Conservation (phyloP, 2,888 invertebrate genomes). For the Tolmerus cingulatus region DNA sequence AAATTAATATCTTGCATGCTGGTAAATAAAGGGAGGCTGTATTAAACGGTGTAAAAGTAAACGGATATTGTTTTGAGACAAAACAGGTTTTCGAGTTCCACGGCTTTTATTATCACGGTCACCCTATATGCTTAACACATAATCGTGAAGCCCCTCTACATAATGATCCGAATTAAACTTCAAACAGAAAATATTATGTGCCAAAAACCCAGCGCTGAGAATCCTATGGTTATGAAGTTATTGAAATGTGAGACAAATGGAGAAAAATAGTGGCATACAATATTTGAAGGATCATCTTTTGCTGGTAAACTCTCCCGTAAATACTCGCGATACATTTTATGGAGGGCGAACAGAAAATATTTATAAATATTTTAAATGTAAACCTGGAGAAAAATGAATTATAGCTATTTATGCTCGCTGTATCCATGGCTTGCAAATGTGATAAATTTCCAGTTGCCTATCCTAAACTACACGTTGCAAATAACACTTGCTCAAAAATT, state of each 20-base stretch:
- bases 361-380: background rate
- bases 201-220: no score
- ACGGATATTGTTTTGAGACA: no score
- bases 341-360: background rate
- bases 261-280: background rate
- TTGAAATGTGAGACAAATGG: background rate
- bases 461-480: background rate
- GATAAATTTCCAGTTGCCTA: background rate
- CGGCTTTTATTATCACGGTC: no score
- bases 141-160: no score
- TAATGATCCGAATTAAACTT: no score
- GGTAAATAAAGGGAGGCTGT: no score
- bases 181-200: no score
- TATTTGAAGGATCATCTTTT: background rate
- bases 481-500: background rate
- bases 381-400: constrained; percentile 5
- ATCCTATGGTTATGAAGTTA: background rate
- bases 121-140: no score
- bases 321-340: background rate
- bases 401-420: constrained; percentile 20
- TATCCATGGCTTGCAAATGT: background rate
- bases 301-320: no score
- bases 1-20: no score
- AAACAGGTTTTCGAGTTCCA: no score
- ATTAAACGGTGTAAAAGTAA: no score